Evolutionary conservation across 2,113 vertebrate species (phyloP).

Genomic region (Phaethornis superciliosus): DNA sequence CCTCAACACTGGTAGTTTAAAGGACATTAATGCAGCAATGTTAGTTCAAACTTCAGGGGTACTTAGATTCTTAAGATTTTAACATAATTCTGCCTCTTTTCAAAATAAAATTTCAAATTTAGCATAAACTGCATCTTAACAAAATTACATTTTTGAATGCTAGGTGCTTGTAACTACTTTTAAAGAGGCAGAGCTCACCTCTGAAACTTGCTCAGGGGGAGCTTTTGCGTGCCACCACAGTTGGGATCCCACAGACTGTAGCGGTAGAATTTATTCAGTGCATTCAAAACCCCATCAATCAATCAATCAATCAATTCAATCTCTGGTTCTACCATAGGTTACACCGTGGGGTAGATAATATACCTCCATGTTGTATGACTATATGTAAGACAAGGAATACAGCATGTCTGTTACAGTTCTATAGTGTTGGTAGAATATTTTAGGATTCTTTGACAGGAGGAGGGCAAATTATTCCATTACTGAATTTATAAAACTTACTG

Average conservation of each 20-base stretch:
- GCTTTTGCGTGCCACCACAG: background rate
- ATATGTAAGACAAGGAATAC: background rate
- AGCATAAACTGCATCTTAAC: background rate
- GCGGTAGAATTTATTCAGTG: background rate
- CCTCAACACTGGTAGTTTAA: background rate
- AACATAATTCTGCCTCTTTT: background rate
- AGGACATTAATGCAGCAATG: background rate
- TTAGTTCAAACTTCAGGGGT: background rate
- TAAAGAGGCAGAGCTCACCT: background rate
- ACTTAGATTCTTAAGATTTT: background rate
- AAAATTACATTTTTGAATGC: slow-evolving; percentile 16
- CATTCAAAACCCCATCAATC: background rate
- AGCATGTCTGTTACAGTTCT: background rate
- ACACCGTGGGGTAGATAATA: background rate
- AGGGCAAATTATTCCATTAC: background rate
- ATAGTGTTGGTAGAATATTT: background rate
- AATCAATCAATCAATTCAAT: background rate
- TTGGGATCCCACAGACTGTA: background rate
- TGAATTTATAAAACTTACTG: background rate
- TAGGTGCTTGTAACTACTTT: slow-evolving; percentile 14
- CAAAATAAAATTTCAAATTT: slow-evolving; percentile 13
- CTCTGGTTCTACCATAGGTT: background rate
- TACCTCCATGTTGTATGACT: background rate
- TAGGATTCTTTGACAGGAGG: background rate
- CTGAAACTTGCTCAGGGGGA: background rate